Evolutionary conservation across 2,797 vertebrate species (phyloP).

Genomic region (Vespertilio murinus): DNA sequence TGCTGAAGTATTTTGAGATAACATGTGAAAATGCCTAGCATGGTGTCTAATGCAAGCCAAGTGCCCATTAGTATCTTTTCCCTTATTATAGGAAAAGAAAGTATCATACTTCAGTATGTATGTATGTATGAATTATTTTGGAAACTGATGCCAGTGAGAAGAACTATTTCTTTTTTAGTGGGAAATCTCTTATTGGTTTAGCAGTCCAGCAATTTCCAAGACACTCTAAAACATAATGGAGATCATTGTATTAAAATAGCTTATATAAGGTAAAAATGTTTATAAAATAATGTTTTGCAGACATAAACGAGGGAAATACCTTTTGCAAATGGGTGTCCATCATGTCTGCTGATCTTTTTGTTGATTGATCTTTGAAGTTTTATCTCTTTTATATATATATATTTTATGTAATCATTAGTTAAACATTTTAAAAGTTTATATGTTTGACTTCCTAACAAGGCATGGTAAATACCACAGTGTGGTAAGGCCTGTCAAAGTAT

Average conservation of each 20-base stretch:
- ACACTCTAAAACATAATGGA: not conserved
- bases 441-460: constrained; percentile 36
- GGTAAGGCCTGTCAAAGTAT: not conserved
- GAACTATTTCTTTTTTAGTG: constrained; percentile 6
- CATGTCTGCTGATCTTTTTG: not conserved
- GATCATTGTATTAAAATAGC: not conserved
- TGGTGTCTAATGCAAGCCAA: not conserved
- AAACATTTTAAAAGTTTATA: constrained; percentile 28
- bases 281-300: constrained; percentile 4
- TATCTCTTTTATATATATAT: not conserved
- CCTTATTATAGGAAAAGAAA: not conserved
- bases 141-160: not conserved
- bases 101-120: not conserved
- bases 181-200: constrained; percentile 40
- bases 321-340: not conserved
- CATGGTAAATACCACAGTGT: not conserved
- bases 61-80: constrained; percentile 15
- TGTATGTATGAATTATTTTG: constrained; percentile 15
- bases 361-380: constrained; percentile 16
- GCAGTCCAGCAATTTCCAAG: not conserved
- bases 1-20: constrained; percentile 15
- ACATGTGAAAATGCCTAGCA: not conserved
- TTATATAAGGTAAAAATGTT: not conserved
- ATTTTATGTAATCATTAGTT: constrained; percentile 38
- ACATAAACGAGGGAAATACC: not conserved